phyloP scores from a whole-genome alignment of 2,888 invertebrate genomes.

The Silvanus unidentatus region DNA sequence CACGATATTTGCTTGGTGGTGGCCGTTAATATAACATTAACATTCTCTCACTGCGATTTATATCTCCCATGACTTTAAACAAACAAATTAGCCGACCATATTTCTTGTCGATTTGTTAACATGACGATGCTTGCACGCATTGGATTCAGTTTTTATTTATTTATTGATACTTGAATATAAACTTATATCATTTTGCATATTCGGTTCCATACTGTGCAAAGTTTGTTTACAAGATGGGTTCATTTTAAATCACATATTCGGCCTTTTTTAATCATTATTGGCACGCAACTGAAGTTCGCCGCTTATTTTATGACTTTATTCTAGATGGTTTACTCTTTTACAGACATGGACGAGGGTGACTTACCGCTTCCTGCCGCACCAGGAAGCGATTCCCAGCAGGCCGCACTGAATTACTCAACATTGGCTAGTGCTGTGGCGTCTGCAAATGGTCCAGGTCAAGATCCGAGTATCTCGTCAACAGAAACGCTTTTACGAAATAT shows the following conservation, averaged over 20 bases:
- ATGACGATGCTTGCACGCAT: slow-evolving; percentile 18
- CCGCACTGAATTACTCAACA: slow-evolving; percentile 78
- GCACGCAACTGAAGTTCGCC: not conserved
- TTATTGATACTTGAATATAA: slow-evolving; percentile 6
- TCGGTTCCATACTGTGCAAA: slow-evolving; percentile 1
- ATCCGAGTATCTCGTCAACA: slow-evolving; percentile 70
- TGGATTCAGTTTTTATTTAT: slow-evolving; percentile 16
- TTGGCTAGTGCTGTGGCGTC: slow-evolving; percentile 60
- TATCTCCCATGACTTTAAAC: slow-evolving; percentile 38
- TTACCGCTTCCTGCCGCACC: slow-evolving; percentile 55
- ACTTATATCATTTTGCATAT: slow-evolving; percentile 13
- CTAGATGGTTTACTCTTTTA: slow-evolving; percentile 29
- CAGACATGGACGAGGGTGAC: slow-evolving; percentile 73
- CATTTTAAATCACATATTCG: not conserved
- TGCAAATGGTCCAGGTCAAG: slow-evolving; percentile 50
- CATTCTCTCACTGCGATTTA: slow-evolving; percentile 29
- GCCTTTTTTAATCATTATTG: not conserved
- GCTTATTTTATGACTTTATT: no score
- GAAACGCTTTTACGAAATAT: slow-evolving; percentile 92
- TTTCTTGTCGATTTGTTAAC: slow-evolving; percentile 32
- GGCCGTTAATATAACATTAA: slow-evolving; percentile 22
- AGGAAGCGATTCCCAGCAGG: slow-evolving; percentile 54
- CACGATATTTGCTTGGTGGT: slow-evolving; percentile 11
- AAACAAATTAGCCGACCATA: slow-evolving; percentile 42
- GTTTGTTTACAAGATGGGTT: not conserved